A percentile compares a stretch with the other conserved stretches of the same genome.
Evolutionary conservation across 2,888 invertebrate species (phyloP).

Genomic region (Pachydiplax longipennis): DNA sequence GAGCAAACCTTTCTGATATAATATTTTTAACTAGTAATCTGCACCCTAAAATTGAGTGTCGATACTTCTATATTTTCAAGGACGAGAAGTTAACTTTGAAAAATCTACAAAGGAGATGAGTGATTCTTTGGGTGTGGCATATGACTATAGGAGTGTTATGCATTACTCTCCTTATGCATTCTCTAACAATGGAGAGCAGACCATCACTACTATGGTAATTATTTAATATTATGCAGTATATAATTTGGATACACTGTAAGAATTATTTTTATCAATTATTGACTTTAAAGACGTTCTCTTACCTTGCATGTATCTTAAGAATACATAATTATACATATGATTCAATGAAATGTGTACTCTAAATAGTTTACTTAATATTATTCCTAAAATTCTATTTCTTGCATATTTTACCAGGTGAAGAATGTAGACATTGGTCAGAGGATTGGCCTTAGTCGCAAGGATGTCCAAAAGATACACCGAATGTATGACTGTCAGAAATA

Average conservation of each 20-base stretch:
- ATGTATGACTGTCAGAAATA: conserved; percentile 73
- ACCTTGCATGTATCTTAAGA: too few relatives aligned
- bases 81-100: conserved; percentile 73
- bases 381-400: too few relatives aligned
- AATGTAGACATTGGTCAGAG: conserved; percentile 70
- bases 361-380: too few relatives aligned
- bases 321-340: too few relatives aligned
- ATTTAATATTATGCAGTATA: too few relatives aligned
- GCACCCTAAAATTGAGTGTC: too few relatives aligned
- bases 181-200: conserved; percentile 73
- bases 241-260: too few relatives aligned
- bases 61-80: conserved; percentile 56
- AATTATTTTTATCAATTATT: too few relatives aligned
- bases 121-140: conserved; percentile 73
- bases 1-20: too few relatives aligned
- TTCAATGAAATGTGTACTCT: too few relatives aligned
- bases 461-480: conserved; percentile 74
- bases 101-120: conserved; percentile 67
- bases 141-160: conserved; percentile 85
- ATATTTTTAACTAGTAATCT: too few relatives aligned
- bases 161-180: conserved; percentile 83
- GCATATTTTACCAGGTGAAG: conserved; percentile 50
- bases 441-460: conserved; percentile 74
- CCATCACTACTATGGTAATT: conserved; percentile 73
- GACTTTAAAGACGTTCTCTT: too few relatives aligned